These are phyloP conservation scores for Lasioglossum zephyrum DNA, from an alignment of 2,888 invertebrate genomes.

Conservation along the genomic window DNA sequence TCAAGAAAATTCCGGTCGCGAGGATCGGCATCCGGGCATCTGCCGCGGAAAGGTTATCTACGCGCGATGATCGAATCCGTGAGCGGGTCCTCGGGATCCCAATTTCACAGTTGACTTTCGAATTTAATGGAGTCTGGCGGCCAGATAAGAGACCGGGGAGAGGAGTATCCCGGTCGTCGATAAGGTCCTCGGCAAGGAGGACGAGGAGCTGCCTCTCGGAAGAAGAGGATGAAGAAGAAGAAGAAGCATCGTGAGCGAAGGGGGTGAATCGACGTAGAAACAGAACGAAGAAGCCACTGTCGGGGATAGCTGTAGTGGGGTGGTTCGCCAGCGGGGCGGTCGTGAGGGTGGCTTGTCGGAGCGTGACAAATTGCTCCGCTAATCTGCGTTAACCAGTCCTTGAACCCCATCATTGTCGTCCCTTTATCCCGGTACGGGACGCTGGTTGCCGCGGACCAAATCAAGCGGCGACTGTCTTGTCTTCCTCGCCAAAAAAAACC, in stretches of 20 bases:
- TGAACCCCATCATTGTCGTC: constrained; percentile 78
- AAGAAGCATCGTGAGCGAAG: constrained; percentile 54
- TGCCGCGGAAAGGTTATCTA: constrained; percentile 49
- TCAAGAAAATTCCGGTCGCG: neutral
- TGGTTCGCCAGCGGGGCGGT: constrained; percentile 37
- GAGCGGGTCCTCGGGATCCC: constrained; percentile 50
- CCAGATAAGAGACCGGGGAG: constrained; percentile 61
- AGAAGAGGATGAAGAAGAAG: constrained; percentile 49
- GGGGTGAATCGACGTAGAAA: constrained; percentile 66
- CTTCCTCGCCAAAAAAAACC: neutral
- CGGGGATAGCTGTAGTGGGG: constrained; percentile 39
- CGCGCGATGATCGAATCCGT: constrained; percentile 53
- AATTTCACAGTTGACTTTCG: constrained; percentile 75
- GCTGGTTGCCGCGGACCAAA: constrained; percentile 60
- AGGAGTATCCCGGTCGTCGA: constrained; percentile 57
- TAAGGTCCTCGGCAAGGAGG: constrained; percentile 44
- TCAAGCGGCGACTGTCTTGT: constrained; percentile 53
- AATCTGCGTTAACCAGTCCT: constrained; percentile 83
- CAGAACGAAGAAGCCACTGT: constrained; percentile 43
- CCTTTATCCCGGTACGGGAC: constrained; percentile 78
- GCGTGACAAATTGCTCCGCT: constrained; percentile 83
- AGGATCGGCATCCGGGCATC: constrained; percentile 22
- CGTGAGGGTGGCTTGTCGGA: constrained; percentile 78
- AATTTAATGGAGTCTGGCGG: constrained; percentile 74
- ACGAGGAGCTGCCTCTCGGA: constrained; percentile 2